Conservation (phyloP, 2,888 invertebrate genomes). For the Tipula vernalis region DNA sequence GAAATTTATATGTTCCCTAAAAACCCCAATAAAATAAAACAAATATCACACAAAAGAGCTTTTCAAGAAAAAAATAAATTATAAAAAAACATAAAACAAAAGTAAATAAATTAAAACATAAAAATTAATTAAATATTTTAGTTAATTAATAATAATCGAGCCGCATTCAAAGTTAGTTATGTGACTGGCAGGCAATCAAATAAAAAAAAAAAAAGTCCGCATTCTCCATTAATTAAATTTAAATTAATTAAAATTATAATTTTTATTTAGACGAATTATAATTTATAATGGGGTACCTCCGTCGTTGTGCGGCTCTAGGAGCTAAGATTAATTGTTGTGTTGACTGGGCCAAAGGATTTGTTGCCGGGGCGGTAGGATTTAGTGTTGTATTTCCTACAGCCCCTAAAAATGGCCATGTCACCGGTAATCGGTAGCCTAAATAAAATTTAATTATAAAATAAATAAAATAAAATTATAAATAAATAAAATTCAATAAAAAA, state of each 20-base stretch:
- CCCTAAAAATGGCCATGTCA: slow-evolving; percentile 65
- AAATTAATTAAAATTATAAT: slow-evolving; percentile 5
- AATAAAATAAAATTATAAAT: slow-evolving; percentile 12
- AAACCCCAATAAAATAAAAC: background rate
- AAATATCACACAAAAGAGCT: background rate
- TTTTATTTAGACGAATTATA: background rate
- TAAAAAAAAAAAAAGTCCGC: background rate
- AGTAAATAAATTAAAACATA: background rate
- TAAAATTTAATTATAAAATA: slow-evolving; percentile 5
- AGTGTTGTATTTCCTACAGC: slow-evolving; percentile 33
- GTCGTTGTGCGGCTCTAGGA: slow-evolving; percentile 58
- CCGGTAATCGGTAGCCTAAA: slow-evolving; percentile 63
- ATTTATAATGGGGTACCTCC: slow-evolving; percentile 43
- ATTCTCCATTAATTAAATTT: background rate
- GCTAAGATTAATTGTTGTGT: slow-evolving; percentile 53
- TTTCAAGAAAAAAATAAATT: background rate
- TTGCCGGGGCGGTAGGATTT: slow-evolving; percentile 27
- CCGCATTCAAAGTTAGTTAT: background rate
- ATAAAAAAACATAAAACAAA: background rate
- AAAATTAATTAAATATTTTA: background rate
- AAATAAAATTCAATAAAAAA: slow-evolving; percentile 8
- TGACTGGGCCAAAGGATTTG: slow-evolving; percentile 38
- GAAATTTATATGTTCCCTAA: background rate
- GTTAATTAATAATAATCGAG: background rate
- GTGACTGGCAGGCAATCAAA: slow-evolving; percentile 4